Evolutionary conservation across 2,888 invertebrate genomes (phyloP), one percentile per base, ranked within the genome.

Genomic region (Drosophila conformis): DNA sequence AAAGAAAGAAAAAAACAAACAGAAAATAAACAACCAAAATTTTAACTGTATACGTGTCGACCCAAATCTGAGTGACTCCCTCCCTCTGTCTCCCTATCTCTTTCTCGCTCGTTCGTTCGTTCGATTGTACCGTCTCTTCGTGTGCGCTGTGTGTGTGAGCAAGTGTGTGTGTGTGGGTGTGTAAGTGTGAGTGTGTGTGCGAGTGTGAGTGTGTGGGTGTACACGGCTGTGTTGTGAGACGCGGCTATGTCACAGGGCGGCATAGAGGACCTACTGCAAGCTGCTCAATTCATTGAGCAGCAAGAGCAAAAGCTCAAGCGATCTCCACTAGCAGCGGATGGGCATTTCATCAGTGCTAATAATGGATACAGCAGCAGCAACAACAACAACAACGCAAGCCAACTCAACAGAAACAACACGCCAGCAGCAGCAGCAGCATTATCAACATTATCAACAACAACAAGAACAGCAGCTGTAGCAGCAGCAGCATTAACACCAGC

Each of bases 191-290:
- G 40, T 48, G 60, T 1, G 25, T 54, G 48, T 38, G 56, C 29
- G 74, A 49, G 72, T 38, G 62, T 3, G 46, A 25, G 53, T 49
- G 66, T 69, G 70, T 70, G 62, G 35, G 60, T 33, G 80, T 61
- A 69, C 29, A 73, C 42, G 76, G 38, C 63, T 54, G 79, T 57
- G 76, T 56, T 46, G 76, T 40, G 69, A 70, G 66, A 52, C 48
- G 80, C 83, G 82, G 91, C 87, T 90, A 92, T 92, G 93, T 87
- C 89, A 29, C 29, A 29, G 7, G 29, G 29, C 67, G 73, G 76
- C 85, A 84, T 93, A 76, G 87, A 86, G 69, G 76, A 86, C 79
- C 91, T 93, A 76, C 77, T 93, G 58, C 76, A 90, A 84, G 93
- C 93, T 88, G 93, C 93, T 89, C 78, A 90, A 61, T 93, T 66